phyloP scores from a whole-genome alignment of 2,113 vertebrate genomes.

The Xiphias gladius region DNA sequence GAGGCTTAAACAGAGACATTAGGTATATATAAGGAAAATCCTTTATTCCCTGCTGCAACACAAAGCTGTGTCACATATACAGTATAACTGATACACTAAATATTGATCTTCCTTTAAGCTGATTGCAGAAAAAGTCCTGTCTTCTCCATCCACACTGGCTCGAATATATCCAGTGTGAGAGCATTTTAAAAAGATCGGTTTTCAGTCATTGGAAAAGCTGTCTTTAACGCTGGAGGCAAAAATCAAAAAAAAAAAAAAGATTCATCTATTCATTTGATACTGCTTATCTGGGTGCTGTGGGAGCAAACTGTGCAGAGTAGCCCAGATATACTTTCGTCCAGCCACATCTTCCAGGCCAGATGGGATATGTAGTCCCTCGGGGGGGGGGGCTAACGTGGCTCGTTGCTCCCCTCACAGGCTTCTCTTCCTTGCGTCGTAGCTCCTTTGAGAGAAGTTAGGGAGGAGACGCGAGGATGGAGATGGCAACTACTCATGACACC shows the following conservation, averaged over 20 bases:
- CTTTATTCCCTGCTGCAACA: neutral
- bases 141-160: neutral
- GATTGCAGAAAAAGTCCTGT: neutral
- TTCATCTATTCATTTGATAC: slow-evolving; percentile 30
- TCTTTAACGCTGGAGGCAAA: neutral
- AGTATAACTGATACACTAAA: neutral
- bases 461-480: slow-evolving; percentile 5
- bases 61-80: neutral
- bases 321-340: slow-evolving; percentile 28
- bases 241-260: slow-evolving; percentile 3
- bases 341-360: slow-evolving; percentile 63
- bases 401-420: neutral
- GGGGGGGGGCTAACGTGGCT: slow-evolving; percentile 15
- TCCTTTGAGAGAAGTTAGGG: slow-evolving; percentile 24
- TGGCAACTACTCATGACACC: slow-evolving; percentile 23
- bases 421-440: slow-evolving; percentile 14
- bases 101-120: slow-evolving; percentile 23
- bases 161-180: slow-evolving; percentile 6
- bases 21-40: neutral
- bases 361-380: slow-evolving; percentile 58
- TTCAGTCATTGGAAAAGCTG: neutral
- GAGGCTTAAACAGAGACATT: neutral
- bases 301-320: slow-evolving; percentile 32
- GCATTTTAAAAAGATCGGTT: neutral
- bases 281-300: slow-evolving; percentile 48